Percentiles rank a stretch among this genome's conserved stretches.
These are phyloP conservation scores for Polyploca ridens DNA, from an alignment of 2,888 invertebrate species.

Conservation along the genomic window DNA sequence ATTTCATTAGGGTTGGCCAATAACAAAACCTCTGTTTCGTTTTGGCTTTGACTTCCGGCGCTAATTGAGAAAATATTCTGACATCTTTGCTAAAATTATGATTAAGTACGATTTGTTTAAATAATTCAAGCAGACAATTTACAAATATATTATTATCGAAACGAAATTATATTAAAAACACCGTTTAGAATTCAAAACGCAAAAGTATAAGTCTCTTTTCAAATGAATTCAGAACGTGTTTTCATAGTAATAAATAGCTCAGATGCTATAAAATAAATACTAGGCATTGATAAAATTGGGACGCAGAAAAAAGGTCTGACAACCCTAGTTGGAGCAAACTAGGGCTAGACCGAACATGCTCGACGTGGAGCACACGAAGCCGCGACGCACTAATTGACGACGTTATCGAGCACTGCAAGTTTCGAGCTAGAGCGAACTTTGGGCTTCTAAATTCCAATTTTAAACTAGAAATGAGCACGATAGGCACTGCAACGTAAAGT, in stretches of 20 bases:
- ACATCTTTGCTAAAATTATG: neutral
- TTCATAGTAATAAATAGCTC: no score
- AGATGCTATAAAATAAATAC: no score
- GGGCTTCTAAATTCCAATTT: slow-evolving; percentile 70
- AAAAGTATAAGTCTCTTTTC: no score
- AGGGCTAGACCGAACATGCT: slow-evolving; percentile 33
- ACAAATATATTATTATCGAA: no score
- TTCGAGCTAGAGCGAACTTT: slow-evolving; percentile 62
- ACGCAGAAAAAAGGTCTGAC: neutral
- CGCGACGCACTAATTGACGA: slow-evolving; percentile 73
- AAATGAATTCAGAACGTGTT: no score
- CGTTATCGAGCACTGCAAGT: slow-evolving; percentile 70
- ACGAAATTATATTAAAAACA: no score
- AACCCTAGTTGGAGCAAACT: slow-evolving; percentile 25
- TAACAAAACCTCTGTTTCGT: neutral
- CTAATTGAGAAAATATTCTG: no score
- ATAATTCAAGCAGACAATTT: no score
- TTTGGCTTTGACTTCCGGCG: no score
- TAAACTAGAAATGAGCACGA: slow-evolving; percentile 65
- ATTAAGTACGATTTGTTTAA: no score
- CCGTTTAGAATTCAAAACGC: no score
- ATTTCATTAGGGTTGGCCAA: slow-evolving; percentile 28
- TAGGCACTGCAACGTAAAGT: slow-evolving; percentile 50
- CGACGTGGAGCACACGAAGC: slow-evolving; percentile 37
- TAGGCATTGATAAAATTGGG: neutral